Percentiles rank a stretch among this genome's conserved stretches.
These are phyloP conservation scores for Metopolophium dirhodum DNA, from an alignment of 1,140 invertebrate species.

Conservation along the genomic window DNA sequence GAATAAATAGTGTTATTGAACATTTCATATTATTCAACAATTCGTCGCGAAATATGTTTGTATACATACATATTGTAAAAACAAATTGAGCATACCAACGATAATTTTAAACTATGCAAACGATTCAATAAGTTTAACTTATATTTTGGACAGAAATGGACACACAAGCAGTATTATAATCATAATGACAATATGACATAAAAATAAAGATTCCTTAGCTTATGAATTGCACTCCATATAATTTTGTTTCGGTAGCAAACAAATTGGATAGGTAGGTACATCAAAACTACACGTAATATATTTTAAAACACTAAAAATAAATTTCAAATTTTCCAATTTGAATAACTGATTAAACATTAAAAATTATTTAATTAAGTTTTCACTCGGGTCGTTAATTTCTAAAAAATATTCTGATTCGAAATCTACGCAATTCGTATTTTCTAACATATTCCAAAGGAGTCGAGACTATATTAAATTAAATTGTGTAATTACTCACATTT, in stretches of 20 bases:
- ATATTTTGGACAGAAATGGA: background rate
- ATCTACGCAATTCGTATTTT: background rate
- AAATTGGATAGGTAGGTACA: background rate
- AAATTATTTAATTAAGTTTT: background rate
- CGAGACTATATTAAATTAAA: no score
- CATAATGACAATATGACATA: background rate
- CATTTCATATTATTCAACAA: background rate
- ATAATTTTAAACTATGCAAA: background rate
- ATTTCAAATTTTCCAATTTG: background rate
- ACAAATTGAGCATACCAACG: background rate
- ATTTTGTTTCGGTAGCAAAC: accelerated
- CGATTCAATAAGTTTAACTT: background rate
- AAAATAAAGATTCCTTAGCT: background rate
- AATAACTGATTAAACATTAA: background rate
- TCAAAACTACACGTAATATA: background rate
- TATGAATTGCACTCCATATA: background rate
- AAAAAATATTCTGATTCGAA: background rate
- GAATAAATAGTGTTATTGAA: no score
- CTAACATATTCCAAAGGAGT: background rate
- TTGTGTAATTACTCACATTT: no score
- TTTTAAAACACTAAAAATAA: background rate
- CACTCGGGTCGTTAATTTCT: background rate
- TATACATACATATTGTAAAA: background rate
- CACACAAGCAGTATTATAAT: background rate
- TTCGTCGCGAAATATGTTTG: background rate